Evolutionary conservation across 1,140 invertebrate species (phyloP).

Genomic region (Leptinotarsa undecemlineata): DNA sequence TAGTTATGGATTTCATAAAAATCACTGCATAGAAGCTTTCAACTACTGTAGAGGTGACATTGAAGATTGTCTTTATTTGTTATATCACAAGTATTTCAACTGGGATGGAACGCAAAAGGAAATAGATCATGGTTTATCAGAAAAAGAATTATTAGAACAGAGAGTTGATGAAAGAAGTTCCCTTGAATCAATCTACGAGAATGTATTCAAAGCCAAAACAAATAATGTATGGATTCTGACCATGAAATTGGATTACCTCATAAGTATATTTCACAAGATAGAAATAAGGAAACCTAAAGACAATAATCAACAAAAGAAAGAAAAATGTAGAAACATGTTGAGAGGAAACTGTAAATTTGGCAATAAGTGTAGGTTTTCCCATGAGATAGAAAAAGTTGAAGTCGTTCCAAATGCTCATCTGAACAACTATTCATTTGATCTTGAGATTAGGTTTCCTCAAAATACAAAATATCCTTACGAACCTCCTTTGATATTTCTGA

Average conservation of each 20-base stretch:
- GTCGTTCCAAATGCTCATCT: constrained; percentile 49
- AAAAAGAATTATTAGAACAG: constrained; percentile 64
- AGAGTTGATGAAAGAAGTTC: constrained; percentile 71
- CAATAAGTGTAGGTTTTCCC: constrained; percentile 72
- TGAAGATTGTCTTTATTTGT: constrained; percentile 68
- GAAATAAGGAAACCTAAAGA: constrained; percentile 40
- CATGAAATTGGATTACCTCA: constrained; percentile 69
- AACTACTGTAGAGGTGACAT: constrained; percentile 65
- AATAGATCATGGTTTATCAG: constrained; percentile 53
- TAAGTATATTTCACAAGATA: constrained; percentile 63
- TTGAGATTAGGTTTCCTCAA: constrained; percentile 75
- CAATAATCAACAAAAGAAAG: constrained; percentile 59
- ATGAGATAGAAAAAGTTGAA: constrained; percentile 60
- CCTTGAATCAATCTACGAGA: constrained; percentile 74
- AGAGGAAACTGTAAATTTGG: constrained; percentile 73
- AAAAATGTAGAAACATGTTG: constrained; percentile 69
- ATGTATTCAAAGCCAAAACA: constrained; percentile 68
- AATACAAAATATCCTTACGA: constrained; percentile 73
- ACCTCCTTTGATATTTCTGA: constrained; percentile 69
- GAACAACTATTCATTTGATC: constrained; percentile 59
- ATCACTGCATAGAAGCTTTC: constrained; percentile 75
- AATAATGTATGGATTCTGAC: constrained; percentile 69
- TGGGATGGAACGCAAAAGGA: constrained; percentile 50
- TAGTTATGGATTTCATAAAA: constrained; percentile 71
- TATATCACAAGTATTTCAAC: constrained; percentile 71